Evolutionary conservation across 2,113 vertebrate genomes (phyloP), one percentile per base, ranked within the genome.

Genomic region (Xiphias gladius): DNA sequence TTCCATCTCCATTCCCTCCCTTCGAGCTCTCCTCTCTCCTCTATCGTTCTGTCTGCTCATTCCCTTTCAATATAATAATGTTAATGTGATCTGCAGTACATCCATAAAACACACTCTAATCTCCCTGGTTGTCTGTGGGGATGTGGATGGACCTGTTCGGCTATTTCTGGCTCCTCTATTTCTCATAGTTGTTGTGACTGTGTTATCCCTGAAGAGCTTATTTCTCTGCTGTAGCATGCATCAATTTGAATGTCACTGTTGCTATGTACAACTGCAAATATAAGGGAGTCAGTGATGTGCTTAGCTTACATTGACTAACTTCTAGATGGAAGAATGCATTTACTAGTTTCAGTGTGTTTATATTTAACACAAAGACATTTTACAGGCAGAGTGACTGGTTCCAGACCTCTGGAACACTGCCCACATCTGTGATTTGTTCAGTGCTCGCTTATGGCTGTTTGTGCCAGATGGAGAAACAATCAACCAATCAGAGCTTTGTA

Each of bases 71-170:
- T 86, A 83, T 86, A 91, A 89, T 94, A 93, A 86, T 67, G 79
- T 87, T 90, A 92, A 94, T 92, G 90, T 86, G 88, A 92, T 92
- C 83, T 86, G 83, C 80, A 79, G 85, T 73, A 79, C 43, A 55
- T 88, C 93, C 91, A 92, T 91, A 91, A 91, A 94, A 86, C 86
- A 88, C 63, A 66, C 76, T 89, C 59, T 93, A 93, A 94, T 94
- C 91, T 91, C 73, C 43, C 69, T 48, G 84, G 66, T 86, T 89
- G 76, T 83, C 78, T 83, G 78, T 41, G 73, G 73, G 43, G 75
- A 88, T 22, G 70, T 12, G 54, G 86, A 81, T 86, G 73, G 86
- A 86, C 75, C 68, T 81, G 75, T 66, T 69, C 63, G 46, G 83
- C 90, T 91, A 91, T 93, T 90, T 86, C 85, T 81, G 86, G 83